Conservation (phyloP, 92 coral and sea anemone genomes). For the Heteractis magnifica region DNA sequence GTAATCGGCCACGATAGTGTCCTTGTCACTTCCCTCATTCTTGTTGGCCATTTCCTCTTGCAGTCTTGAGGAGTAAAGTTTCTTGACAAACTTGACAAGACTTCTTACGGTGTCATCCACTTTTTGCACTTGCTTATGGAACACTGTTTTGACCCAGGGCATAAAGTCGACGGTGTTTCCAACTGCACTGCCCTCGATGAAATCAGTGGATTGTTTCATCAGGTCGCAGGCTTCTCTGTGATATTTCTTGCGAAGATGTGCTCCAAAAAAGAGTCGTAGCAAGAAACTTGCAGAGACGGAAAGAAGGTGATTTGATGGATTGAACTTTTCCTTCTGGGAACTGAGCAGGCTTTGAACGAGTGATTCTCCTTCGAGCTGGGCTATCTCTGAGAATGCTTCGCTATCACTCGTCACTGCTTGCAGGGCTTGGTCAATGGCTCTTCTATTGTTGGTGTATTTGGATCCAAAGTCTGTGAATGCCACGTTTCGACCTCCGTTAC, state of each 20-base stretch:
- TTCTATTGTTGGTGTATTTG: slow-evolving; percentile 72
- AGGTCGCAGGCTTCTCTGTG: slow-evolving; percentile 69
- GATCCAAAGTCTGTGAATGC: slow-evolving; percentile 88
- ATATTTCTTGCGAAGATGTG: slow-evolving; percentile 57
- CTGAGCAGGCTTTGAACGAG: slow-evolving; percentile 66
- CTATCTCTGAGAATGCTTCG: slow-evolving; percentile 58
- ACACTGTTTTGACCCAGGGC: slow-evolving; percentile 89
- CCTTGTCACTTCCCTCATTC: slow-evolving; percentile 10
- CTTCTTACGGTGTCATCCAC: slow-evolving; percentile 72
- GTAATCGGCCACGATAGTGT: slow-evolving; percentile 56
- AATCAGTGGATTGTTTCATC: slow-evolving; percentile 83
- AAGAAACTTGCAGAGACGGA: slow-evolving; percentile 65
- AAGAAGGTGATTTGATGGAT: slow-evolving; percentile 65
- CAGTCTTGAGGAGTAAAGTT: slow-evolving; percentile 49
- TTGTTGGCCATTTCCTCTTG: slow-evolving; percentile 17
- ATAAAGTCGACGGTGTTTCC: slow-evolving; percentile 89
- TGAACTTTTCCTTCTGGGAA: slow-evolving; percentile 64
- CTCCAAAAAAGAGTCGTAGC: slow-evolving; percentile 80
- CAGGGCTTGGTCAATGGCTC: slow-evolving; percentile 86
- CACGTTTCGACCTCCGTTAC: slow-evolving; percentile 82
- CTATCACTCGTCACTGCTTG: slow-evolving; percentile 68
- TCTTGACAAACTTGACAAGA: slow-evolving; percentile 66
- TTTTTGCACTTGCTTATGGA: slow-evolving; percentile 65
- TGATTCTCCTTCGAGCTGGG: slow-evolving; percentile 59
- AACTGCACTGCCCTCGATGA: slow-evolving; percentile 80